A percentile compares a stretch with the other conserved stretches of the same genome.
phyloP scores from a whole-genome alignment of 2,888 invertebrate species.

The Lasiommata megera region DNA sequence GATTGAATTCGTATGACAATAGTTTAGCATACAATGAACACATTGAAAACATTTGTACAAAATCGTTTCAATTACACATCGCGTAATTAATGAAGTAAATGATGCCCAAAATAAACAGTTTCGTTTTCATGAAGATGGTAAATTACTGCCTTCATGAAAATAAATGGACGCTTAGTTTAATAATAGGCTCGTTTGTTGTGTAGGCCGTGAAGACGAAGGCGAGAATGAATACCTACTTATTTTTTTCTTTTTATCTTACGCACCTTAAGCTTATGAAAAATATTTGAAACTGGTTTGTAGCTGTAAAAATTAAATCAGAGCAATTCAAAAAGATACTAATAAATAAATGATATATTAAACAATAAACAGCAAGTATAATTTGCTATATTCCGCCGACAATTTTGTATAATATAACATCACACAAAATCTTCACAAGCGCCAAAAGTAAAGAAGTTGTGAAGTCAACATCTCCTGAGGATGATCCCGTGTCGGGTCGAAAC shows the following conservation, averaged over 20 bases:
- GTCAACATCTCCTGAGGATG: too few species aligned
- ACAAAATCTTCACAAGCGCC: too few species aligned
- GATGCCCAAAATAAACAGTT: slow-evolving; percentile 13
- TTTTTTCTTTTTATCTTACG: slow-evolving; percentile 1
- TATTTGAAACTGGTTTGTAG: too few species aligned
- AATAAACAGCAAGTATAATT: too few species aligned
- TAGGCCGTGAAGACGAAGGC: slow-evolving; percentile 2
- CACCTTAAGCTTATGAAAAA: neutral
- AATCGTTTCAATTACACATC: neutral
- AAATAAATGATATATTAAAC: too few species aligned
- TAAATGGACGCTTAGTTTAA: slow-evolving; percentile 17
- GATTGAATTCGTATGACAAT: neutral
- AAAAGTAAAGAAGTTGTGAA: too few species aligned
- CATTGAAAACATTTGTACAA: neutral
- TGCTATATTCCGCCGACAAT: too few species aligned
- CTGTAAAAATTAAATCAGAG: too few species aligned
- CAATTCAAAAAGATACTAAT: too few species aligned
- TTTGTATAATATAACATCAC: too few species aligned
- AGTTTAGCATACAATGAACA: neutral
- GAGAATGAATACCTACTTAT: neutral
- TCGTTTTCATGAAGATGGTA: slow-evolving; percentile 14
- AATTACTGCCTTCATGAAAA: slow-evolving; percentile 18
- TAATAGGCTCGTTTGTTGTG: slow-evolving; percentile 14
- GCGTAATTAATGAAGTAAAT: slow-evolving; percentile 1
- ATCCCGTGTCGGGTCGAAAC: too few species aligned